A percentile compares a stretch with the other conserved stretches of the same genome.
These are phyloP conservation scores for Lerema accius DNA, from an alignment of 1,140 invertebrate species.

Conservation along the genomic window DNA sequence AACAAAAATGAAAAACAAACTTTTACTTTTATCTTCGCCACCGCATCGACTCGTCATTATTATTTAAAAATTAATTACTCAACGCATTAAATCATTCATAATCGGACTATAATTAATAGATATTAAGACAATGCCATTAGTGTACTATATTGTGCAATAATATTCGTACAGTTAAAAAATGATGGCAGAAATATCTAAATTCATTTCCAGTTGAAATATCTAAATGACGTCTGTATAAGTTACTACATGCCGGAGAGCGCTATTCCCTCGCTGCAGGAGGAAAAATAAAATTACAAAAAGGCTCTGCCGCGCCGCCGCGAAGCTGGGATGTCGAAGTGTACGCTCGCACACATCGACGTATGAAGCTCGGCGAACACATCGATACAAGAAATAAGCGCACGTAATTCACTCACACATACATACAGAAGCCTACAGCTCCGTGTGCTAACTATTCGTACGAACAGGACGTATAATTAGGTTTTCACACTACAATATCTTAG, in stretches of 20 bases:
- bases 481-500: slow-evolving; percentile 20
- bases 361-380: slow-evolving; percentile 61
- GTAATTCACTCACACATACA: slow-evolving; percentile 61
- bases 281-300: slow-evolving; percentile 81
- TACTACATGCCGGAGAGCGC: slow-evolving; percentile 37
- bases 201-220: slow-evolving; percentile 35
- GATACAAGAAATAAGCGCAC: slow-evolving; percentile 60
- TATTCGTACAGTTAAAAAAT: background rate
- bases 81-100: slow-evolving; percentile 25
- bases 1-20: background rate
- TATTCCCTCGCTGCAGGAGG: slow-evolving; percentile 57
- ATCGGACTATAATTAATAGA: slow-evolving; percentile 19
- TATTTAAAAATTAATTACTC: slow-evolving; percentile 12
- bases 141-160: background rate
- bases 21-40: slow-evolving; percentile 3
- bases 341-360: slow-evolving; percentile 58
- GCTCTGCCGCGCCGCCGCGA: slow-evolving; percentile 67
- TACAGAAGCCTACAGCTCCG: slow-evolving; percentile 41
- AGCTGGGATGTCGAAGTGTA: slow-evolving; percentile 61
- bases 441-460: slow-evolving; percentile 44
- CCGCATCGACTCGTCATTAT: slow-evolving; percentile 17
- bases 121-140: background rate
- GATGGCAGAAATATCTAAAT: background rate
- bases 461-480: slow-evolving; percentile 31
- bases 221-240: slow-evolving; percentile 41